phyloP scores from a whole-genome alignment of 2,797 vertebrate species.

The Tapirus indicus region DNA sequence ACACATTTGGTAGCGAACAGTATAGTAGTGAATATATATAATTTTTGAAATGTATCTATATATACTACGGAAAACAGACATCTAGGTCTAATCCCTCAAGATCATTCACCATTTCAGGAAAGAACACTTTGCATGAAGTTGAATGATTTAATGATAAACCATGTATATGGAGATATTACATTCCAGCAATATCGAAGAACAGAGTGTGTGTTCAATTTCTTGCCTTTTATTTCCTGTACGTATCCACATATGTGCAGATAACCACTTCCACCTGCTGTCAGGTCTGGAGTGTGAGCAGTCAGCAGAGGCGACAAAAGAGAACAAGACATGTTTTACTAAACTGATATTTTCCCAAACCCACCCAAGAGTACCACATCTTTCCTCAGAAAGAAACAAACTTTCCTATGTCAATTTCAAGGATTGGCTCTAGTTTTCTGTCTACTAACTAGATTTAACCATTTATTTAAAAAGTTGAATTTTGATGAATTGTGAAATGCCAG shows the following conservation, averaged over 20 bases:
- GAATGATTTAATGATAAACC: background rate
- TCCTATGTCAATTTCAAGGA: slow-evolving; percentile 7
- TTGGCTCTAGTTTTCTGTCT: background rate
- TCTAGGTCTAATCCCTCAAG: background rate
- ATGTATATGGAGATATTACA: background rate
- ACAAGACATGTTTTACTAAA: background rate
- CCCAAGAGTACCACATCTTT: background rate
- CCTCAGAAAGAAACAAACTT: slow-evolving; percentile 16
- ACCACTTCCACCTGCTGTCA: background rate
- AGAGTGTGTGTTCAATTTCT: background rate
- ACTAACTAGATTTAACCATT: background rate
- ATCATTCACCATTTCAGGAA: slow-evolving; percentile 10
- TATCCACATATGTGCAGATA: background rate
- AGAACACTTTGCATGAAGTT: background rate
- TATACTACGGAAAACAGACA: background rate
- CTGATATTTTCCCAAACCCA: background rate
- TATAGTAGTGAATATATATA: background rate
- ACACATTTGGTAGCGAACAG: background rate
- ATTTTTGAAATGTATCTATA: background rate
- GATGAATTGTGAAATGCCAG: slow-evolving; percentile 46
- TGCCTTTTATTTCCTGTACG: background rate
- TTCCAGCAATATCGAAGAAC: background rate
- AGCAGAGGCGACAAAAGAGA: background rate
- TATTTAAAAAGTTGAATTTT: slow-evolving; percentile 27
- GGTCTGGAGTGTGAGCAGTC: background rate